Conservation (phyloP, 2,797 vertebrate genomes). For the Sebastes glaucus region DNA sequence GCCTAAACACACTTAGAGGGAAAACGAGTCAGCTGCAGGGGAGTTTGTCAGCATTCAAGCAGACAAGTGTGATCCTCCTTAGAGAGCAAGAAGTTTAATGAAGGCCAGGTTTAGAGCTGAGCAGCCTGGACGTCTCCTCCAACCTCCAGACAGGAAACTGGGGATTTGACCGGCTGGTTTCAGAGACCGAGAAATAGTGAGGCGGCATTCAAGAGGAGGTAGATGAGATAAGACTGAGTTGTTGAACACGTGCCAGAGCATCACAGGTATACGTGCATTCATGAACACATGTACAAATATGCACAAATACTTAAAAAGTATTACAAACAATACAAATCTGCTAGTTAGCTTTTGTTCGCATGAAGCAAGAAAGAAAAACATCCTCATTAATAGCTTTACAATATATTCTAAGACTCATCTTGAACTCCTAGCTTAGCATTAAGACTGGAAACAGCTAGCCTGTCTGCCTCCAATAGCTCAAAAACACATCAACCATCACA, state of each 20-base stretch:
- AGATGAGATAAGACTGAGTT: neutral
- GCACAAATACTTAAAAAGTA: neutral
- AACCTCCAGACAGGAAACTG: slow-evolving; percentile 13
- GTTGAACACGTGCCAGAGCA: neutral
- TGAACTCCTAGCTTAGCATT: too few relatives aligned
- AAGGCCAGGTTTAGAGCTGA: neutral
- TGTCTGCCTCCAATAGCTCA: fast-evolving
- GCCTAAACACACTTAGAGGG: slow-evolving; percentile 48
- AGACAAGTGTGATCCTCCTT: slow-evolving; percentile 32
- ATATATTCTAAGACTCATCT: neutral
- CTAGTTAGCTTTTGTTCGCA: neutral
- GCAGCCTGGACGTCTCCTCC: neutral
- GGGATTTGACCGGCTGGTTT: neutral
- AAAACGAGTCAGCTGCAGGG: slow-evolving; percentile 33
- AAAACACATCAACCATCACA: too few relatives aligned
- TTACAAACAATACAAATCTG: neutral
- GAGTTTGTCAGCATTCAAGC: slow-evolving; percentile 52
- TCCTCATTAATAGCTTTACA: neutral
- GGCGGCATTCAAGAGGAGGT: neutral
- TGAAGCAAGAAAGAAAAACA: neutral
- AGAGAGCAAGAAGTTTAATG: slow-evolving; percentile 1
- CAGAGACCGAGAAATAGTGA: neutral
- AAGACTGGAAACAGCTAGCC: too few relatives aligned
- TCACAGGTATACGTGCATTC: neutral
- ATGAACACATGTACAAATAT: neutral